A percentile compares a stretch with the other conserved stretches of the same genome.
These are phyloP conservation scores for Prietella phreatophila DNA, from an alignment of 2,113 vertebrate genomes.

Conservation along the genomic window DNA sequence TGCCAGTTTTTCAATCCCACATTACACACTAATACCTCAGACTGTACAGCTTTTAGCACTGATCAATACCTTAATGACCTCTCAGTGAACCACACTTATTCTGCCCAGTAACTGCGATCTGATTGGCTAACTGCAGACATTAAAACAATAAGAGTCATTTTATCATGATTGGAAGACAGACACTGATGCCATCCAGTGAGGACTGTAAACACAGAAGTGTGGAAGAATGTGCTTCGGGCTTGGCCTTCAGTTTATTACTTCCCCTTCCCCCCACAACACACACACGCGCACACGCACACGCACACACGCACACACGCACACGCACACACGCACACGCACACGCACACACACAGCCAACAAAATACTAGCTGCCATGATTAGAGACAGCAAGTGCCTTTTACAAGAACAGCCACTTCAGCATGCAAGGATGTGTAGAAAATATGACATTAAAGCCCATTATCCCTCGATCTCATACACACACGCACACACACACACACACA, in stretches of 20 bases:
- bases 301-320: too few relatives aligned
- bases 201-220: conserved; percentile 13
- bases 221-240: neutral
- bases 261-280: neutral
- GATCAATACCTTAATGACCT: conserved; percentile 30
- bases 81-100: neutral
- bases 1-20: neutral
- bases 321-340: conserved; percentile 14
- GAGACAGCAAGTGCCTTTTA: neutral
- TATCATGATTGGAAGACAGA: conserved; percentile 52
- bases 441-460: neutral
- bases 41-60: neutral
- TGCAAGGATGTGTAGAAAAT: neutral
- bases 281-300: conserved; percentile 11
- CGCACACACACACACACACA: neutral
- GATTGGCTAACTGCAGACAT: conserved; percentile 47
- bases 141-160: conserved; percentile 34
- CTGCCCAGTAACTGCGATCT: conserved; percentile 54
- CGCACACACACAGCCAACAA: neutral
- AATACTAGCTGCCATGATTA: neutral
- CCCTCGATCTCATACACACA: neutral
- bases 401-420: neutral
- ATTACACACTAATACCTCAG: neutral
- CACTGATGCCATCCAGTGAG: conserved; percentile 49
- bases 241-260: neutral